phyloP scores from a whole-genome alignment of 2,113 vertebrate genomes.

The Plestiodon gilberti region DNA sequence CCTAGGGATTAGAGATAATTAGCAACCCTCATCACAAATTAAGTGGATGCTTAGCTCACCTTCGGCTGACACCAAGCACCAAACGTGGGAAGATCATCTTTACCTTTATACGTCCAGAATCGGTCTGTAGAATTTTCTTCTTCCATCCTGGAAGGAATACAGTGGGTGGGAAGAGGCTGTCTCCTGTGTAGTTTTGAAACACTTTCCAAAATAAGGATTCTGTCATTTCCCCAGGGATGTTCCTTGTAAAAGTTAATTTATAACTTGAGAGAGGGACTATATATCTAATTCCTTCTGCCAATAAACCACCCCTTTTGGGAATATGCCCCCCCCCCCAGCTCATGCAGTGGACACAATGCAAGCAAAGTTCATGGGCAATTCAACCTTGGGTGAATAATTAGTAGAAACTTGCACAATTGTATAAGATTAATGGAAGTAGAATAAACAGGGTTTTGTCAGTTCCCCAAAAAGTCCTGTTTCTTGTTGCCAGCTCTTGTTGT shows the following conservation, averaged over 20 bases:
- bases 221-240: fast-evolving
- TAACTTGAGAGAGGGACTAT: not conserved
- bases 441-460: not conserved
- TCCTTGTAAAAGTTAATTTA: not conserved
- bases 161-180: not conserved
- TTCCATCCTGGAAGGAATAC: conserved; percentile 30
- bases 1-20: not conserved
- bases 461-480: not conserved
- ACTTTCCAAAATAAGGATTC: fast-evolving
- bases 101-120: conserved; percentile 19
- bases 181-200: not conserved
- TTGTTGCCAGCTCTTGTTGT: not conserved
- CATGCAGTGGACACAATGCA: not conserved
- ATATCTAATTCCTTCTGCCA: not conserved
- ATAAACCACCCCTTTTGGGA: not conserved
- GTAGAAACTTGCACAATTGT: not conserved
- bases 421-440: no score
- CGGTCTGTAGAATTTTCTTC: conserved; percentile 19
- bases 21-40: not conserved
- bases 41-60: not conserved
- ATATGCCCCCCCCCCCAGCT: not conserved
- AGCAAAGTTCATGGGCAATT: not conserved
- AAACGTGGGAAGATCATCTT: not conserved
- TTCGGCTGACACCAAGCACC: not conserved
- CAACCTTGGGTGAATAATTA: not conserved